Conservation (phyloP, 2,113 vertebrate genomes). For the Camelus dromedarius region DNA sequence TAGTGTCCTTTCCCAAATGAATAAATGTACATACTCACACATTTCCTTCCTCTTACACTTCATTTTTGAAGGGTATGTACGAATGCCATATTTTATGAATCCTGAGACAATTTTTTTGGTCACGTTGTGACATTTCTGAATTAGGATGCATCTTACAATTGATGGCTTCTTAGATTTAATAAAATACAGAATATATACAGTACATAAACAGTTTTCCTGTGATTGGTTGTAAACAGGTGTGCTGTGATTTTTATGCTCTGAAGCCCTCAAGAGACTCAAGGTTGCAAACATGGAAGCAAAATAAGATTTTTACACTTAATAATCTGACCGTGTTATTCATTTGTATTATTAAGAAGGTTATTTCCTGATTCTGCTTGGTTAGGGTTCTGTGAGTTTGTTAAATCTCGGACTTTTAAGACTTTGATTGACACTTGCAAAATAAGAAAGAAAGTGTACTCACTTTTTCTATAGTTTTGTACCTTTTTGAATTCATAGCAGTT, state of each 20-base stretch:
- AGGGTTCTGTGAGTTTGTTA: not conserved
- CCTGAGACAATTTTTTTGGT: not conserved
- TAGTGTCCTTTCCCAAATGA: conserved; percentile 18
- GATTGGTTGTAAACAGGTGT: not conserved
- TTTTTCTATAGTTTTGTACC: not conserved
- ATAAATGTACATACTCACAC: not conserved
- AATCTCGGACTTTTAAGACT: conserved; percentile 22
- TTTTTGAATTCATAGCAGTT: not conserved
- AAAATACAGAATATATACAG: not conserved
- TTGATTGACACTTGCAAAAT: not conserved
- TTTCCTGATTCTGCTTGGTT: not conserved
- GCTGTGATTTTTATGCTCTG: not conserved
- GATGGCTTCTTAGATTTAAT: not conserved
- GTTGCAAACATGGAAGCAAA: not conserved
- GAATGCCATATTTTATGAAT: not conserved
- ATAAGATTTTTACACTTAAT: not conserved
- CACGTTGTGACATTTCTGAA: conserved; percentile 14
- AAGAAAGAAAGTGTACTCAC: conserved; percentile 14
- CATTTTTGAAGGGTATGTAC: not conserved
- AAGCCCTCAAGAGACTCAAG: not conserved
- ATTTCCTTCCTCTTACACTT: not conserved
- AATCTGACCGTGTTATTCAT: not conserved
- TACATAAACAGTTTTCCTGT: not conserved
- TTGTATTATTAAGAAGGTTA: not conserved
- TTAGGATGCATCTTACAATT: not conserved